Conservation (phyloP, 2,888 invertebrate genomes). For the Mesorhabditis spiculigera region DNA sequence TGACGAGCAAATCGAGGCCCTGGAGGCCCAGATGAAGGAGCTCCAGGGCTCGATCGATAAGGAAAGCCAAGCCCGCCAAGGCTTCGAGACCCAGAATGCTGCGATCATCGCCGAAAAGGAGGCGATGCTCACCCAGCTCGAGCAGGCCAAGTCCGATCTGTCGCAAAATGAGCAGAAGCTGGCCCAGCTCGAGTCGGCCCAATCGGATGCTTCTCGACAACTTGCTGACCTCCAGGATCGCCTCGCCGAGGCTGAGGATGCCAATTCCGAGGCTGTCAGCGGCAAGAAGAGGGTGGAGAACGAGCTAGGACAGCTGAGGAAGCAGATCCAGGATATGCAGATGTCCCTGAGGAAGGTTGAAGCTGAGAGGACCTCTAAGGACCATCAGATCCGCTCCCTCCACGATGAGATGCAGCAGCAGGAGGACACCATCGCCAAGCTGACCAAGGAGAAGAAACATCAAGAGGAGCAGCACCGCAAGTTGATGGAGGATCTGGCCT, state of each 20-base stretch:
- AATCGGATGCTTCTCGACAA: slow-evolving; percentile 91
- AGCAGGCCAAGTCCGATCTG: slow-evolving; percentile 45
- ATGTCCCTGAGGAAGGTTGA: slow-evolving; percentile 53
- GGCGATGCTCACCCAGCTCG: slow-evolving; percentile 62
- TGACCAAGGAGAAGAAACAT: slow-evolving; percentile 64
- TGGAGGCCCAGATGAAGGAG: slow-evolving; percentile 67
- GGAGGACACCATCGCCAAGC: slow-evolving; percentile 55
- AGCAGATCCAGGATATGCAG: slow-evolving; percentile 53
- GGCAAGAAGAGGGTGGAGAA: slow-evolving; percentile 75
- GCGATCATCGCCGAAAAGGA: slow-evolving; percentile 66
- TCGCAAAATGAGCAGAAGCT: slow-evolving; percentile 80
- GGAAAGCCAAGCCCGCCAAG: slow-evolving; percentile 94
- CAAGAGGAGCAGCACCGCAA: slow-evolving; percentile 57
- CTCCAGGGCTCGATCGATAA: slow-evolving; percentile 93
- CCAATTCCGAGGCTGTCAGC: slow-evolving; percentile 51
- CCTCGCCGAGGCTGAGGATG: slow-evolving; percentile 54
- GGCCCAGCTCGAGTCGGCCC: slow-evolving; percentile 96
- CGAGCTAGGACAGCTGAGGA: slow-evolving; percentile 77
- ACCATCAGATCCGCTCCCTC: slow-evolving; percentile 55
- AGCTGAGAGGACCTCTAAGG: slow-evolving; percentile 54
- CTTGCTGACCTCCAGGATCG: slow-evolving; percentile 65
- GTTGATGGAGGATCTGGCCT: slow-evolving; percentile 64
- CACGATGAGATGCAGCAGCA: slow-evolving; percentile 56
- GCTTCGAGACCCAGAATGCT: slow-evolving; percentile 73
- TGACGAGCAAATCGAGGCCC: slow-evolving; percentile 50